Percentiles rank a stretch among this genome's conserved stretches.
These are phyloP conservation scores for Cygnus atratus DNA, from an alignment of 2,113 vertebrate species.

Conservation along the genomic window DNA sequence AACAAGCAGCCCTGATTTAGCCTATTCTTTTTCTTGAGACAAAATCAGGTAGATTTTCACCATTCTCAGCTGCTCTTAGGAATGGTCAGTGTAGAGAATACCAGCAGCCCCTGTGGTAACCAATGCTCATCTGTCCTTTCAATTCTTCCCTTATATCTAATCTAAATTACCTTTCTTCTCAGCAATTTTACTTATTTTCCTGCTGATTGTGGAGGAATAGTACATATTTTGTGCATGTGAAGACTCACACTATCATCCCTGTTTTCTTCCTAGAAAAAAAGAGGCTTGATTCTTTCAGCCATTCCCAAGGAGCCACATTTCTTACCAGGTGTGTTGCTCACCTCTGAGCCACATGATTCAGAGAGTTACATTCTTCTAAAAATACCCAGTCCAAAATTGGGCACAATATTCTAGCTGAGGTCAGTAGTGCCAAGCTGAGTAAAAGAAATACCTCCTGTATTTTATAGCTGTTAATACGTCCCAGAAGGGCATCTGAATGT, in stretches of 20 bases:
- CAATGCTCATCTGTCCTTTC: not conserved
- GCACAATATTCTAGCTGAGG: not conserved
- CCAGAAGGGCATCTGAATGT: not conserved
- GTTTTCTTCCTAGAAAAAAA: not conserved
- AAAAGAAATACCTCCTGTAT: not conserved
- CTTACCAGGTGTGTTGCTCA: not conserved
- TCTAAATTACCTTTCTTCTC: not conserved
- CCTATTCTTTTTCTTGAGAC: not conserved
- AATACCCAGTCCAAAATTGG: not conserved
- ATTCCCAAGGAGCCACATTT: not conserved
- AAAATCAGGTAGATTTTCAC: not conserved
- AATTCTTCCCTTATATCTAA: not conserved
- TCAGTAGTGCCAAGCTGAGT: not conserved
- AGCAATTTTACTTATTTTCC: not conserved
- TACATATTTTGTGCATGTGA: not conserved
- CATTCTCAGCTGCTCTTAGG: not conserved
- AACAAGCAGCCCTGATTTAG: not conserved
- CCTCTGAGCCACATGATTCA: not conserved
- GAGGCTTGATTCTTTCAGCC: not conserved
- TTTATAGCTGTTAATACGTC: slow-evolving; percentile 7
- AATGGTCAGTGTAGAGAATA: not conserved
- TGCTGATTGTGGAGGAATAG: not conserved
- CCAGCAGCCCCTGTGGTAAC: fast-evolving
- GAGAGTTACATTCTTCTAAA: not conserved
- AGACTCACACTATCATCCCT: not conserved